Evolutionary conservation across 2,888 invertebrate species (phyloP).

Genomic region (Tetanocera ferruginea): DNA sequence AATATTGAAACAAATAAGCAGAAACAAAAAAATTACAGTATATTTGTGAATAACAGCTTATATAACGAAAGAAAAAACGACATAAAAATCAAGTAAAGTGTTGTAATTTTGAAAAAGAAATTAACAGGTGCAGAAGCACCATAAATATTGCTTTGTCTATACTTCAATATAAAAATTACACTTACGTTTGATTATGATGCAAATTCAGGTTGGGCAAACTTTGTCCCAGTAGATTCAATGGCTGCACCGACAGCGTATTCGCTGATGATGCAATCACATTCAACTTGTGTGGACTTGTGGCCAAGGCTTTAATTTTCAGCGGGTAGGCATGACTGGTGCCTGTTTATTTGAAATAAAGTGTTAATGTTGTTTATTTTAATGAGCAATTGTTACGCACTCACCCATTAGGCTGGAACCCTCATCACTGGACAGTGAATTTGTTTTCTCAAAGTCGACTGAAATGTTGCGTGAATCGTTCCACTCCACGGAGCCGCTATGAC

Average conservation of each 20-base stretch:
- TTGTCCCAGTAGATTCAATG: constrained; percentile 79
- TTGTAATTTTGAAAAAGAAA: no score
- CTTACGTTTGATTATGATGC: constrained; percentile 67
- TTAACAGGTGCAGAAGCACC: neutral
- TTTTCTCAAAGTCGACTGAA: constrained; percentile 76
- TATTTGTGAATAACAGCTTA: no score
- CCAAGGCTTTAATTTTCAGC: constrained; percentile 57
- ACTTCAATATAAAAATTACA: constrained; percentile 26
- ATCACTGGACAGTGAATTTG: constrained; percentile 77
- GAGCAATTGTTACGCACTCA: constrained; percentile 40
- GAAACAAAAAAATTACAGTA: no score
- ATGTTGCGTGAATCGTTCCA: constrained; percentile 77
- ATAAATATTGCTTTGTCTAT: neutral
- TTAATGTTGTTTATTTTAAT: no score
- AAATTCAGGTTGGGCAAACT: constrained; percentile 82
- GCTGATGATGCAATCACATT: constrained; percentile 71
- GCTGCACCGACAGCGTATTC: constrained; percentile 83
- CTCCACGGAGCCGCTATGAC: constrained; percentile 80
- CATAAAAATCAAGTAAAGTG: no score
- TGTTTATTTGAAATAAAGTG: neutral
- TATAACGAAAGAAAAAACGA: no score
- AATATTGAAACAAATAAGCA: no score
- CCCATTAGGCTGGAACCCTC: constrained; percentile 70
- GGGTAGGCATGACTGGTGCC: constrained; percentile 35
- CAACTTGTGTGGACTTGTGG: constrained; percentile 68